Evolutionary conservation across 1,140 invertebrate species (phyloP), one percentile per base, ranked within the genome.

Genomic region (Aphaenogaster ashmeadi): DNA sequence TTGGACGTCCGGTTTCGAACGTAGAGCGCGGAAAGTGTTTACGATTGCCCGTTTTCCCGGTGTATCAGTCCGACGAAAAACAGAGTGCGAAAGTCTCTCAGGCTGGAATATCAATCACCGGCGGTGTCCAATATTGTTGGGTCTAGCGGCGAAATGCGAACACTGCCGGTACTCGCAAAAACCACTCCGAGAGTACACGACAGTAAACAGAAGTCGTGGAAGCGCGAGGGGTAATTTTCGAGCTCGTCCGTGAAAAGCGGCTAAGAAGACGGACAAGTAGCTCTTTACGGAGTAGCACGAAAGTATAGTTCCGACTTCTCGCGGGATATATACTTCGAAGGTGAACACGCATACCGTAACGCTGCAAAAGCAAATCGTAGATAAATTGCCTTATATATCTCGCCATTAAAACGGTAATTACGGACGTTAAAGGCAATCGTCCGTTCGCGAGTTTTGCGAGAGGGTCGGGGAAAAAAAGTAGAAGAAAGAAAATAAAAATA

Each of bases 21-120:
- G 44, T 33, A 41, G 41, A 27, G 18, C 58, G 27, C 38, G 5
- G 27, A 33, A 67, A 78, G 47, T 86, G 58, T 86, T 86, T 86
- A 67, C 52, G 41, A 56, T 60, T 80, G 64, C 13, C 52, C 36
- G 52, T 81, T 81, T 58, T 83, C 15, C 41, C 44, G 38, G 9
- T 60, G 21, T 87, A 69, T 87, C 77, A 58, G 50, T 81, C 11
- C 64, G 4, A 50, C 33, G 13, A 36, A 75, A 84, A 84, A 84
- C 54, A 84, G 33, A 11, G 27, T 15, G 33, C 27, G n/a, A 62
- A 44, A 15, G 11, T 83, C 54, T 60, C 62, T 71, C 85, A 36
- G 5, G 13, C 36, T 41, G 13, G 47, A 79, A 86, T 78, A 79
- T 78, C 72, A 86, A 86, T 77, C 83, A 86, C 44, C 44, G 47